These are phyloP conservation scores for Nezara viridula DNA, from an alignment of 2,888 invertebrate genomes.

Conservation along the genomic window DNA sequence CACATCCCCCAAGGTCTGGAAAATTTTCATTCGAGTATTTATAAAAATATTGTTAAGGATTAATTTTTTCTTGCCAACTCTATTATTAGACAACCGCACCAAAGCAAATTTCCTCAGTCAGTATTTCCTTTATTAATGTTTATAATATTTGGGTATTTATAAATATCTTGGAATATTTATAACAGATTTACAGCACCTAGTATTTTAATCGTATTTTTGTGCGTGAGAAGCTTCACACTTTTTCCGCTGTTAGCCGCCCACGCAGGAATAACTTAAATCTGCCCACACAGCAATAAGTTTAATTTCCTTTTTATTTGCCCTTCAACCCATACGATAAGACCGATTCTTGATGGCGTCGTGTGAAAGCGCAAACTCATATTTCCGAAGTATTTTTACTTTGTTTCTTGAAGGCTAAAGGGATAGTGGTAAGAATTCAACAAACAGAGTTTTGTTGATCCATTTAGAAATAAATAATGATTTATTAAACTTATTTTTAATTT, in stretches of 20 bases:
- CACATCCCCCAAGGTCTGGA: not conserved
- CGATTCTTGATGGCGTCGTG: not conserved
- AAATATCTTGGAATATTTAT: conserved; percentile 8
- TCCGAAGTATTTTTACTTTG: not conserved
- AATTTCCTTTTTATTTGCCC: not conserved
- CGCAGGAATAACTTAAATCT: not conserved
- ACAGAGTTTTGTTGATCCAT: too few species aligned
- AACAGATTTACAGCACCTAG: not conserved
- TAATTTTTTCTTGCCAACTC: conserved; percentile 19
- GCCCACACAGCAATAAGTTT: conserved; percentile 14
- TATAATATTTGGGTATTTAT: conserved; percentile 2
- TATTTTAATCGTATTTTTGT: conserved; percentile 6
- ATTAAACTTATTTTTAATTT: too few species aligned
- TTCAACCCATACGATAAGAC: not conserved
- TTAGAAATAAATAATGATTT: too few species aligned
- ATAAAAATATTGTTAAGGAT: conserved; percentile 16
- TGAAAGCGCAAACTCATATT: not conserved
- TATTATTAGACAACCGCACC: conserved; percentile 4
- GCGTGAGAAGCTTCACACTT: not conserved
- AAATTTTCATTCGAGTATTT: not conserved
- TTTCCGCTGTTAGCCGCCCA: not conserved
- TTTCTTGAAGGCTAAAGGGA: not conserved
- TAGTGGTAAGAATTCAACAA: not conserved
- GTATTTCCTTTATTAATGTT: conserved; percentile 15
- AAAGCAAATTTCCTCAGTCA: conserved; percentile 23